Evolutionary conservation across 2,797 vertebrate genomes (phyloP), one percentile per base, ranked within the genome.

Genomic region (Linurgus olivaceus): DNA sequence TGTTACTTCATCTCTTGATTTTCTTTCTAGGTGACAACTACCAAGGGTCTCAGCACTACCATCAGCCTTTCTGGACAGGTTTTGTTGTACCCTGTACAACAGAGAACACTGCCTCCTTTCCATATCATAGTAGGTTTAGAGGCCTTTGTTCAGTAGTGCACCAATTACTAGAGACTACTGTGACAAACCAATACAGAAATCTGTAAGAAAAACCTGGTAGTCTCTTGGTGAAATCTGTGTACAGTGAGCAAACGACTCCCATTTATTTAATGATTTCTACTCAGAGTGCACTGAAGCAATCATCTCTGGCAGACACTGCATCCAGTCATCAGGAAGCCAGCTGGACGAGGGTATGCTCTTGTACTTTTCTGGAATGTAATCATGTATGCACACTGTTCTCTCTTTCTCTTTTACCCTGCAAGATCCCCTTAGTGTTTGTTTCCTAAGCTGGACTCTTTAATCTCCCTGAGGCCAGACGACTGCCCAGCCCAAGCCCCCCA

Each of bases 381-480:
- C 47, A 17, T 23, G 16, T 4, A 67, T 48, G 19, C 42, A 81
- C 50, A 9, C 35, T 17, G 10, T 45, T 80, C 63, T 48, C 63
- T 68, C 62, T 58, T 75, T 31, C 44, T 74, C 91, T 75, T 84
- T 62, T 16, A 73, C 57, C 6, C 47, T 48, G 11, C 26, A 52
- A 86, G 51, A 83, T 25, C 72, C 55, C 45, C 66, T 13, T 25
- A 15, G 23, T 18, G 24, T 29, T 8, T 45, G 65, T 21, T 82
- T 40, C 47, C 84, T 62, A 57, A 19, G 20, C 16, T 9, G 11
- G 23, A 51, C 44, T 44, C 17, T 51, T 29, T 13, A 45, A 52
- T 19, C 21, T 21, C 33, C 19, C 66, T 51, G 0, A 0, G 12
- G 61, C 31, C 68, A 57, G 42, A 14, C 0, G 0, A 2, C 33